Evolutionary conservation across 2,113 vertebrate species (phyloP).

Genomic region (Tinamus guttatus): DNA sequence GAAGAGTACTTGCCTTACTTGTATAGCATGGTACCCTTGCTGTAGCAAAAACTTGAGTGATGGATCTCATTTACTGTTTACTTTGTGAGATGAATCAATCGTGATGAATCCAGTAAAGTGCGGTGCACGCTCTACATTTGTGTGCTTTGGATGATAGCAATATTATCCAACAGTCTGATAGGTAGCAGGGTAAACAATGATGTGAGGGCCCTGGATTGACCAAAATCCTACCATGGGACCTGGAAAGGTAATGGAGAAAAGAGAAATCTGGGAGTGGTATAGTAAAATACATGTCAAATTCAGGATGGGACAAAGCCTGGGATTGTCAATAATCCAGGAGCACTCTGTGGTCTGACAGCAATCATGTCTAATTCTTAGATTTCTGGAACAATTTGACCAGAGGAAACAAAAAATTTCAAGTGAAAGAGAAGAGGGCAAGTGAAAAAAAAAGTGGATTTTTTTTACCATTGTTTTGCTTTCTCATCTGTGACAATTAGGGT

Average conservation of each 20-base stretch:
- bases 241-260: neutral
- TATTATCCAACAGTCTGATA: neutral
- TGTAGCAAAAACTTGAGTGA: neutral
- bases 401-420: neutral
- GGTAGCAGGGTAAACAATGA: neutral
- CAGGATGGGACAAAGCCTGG: neutral
- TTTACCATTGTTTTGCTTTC: neutral
- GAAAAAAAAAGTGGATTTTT: neutral
- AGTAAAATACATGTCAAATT: neutral
- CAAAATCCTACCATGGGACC: neutral
- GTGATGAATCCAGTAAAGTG: neutral
- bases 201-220: neutral
- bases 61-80: neutral
- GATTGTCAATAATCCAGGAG: neutral
- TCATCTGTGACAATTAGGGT: neutral
- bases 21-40: neutral
- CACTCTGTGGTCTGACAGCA: neutral
- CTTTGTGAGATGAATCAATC: neutral
- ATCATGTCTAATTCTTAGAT: neutral
- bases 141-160: neutral
- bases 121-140: neutral
- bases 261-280: neutral
- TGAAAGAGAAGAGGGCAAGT: neutral
- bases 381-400: slow-evolving; percentile 4
- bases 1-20: too few relatives aligned